Evolutionary conservation across 1,140 invertebrate species (phyloP).

Genomic region (Hydropsyche tenuis): DNA sequence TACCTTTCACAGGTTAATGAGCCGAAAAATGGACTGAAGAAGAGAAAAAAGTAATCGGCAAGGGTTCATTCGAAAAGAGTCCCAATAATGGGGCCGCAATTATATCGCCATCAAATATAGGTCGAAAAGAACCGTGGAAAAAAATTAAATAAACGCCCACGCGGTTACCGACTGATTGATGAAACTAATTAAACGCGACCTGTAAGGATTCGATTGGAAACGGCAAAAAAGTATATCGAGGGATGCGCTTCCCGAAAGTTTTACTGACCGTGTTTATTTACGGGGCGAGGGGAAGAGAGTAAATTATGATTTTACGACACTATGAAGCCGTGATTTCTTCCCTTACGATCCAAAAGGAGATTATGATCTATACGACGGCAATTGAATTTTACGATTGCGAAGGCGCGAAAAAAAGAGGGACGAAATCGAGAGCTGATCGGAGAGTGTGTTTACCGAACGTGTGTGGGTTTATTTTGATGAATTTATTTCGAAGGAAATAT

Average conservation of each 20-base stretch:
- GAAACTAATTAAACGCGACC: slow-evolving; percentile 17
- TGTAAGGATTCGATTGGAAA: too few species aligned
- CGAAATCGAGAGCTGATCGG: too few species aligned
- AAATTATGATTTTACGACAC: slow-evolving; percentile 23
- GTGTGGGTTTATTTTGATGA: too few species aligned
- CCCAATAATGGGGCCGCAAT: slow-evolving; percentile 27
- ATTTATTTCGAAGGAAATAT: too few species aligned
- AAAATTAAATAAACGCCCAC: slow-evolving; percentile 1
- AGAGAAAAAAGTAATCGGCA: slow-evolving; percentile 33
- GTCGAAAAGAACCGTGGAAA: not conserved
- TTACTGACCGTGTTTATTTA: too few species aligned
- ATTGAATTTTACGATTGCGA: slow-evolving; percentile 23
- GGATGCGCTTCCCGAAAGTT: too few species aligned
- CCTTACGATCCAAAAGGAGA: not conserved
- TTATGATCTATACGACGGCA: slow-evolving; percentile 21
- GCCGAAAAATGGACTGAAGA: slow-evolving; percentile 31
- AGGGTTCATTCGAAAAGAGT: slow-evolving; percentile 29
- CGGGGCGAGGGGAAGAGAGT: not conserved
- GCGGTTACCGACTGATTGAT: slow-evolving; percentile 2
- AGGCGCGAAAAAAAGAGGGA: slow-evolving; percentile 17
- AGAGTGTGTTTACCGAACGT: too few species aligned
- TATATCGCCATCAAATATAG: slow-evolving; percentile 26
- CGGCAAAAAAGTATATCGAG: too few species aligned
- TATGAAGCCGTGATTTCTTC: not conserved
- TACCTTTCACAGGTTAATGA: slow-evolving; percentile 34